Base-by-base conservation (phyloP, 2,797 vertebrate genomes). In the Gymnoscopelus braueri region DNA sequence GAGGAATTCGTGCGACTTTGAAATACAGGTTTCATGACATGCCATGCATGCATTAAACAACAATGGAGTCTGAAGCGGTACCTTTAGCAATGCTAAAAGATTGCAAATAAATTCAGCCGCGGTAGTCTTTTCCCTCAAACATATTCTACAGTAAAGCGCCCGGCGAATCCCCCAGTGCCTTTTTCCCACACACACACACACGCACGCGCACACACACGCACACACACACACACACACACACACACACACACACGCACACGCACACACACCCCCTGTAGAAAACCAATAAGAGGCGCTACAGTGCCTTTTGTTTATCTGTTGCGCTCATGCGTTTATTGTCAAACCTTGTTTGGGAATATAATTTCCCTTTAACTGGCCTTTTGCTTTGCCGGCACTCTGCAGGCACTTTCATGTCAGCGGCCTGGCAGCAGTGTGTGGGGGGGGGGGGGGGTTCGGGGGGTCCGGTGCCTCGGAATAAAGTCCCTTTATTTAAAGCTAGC, bases 401-500 rank as follows among this genome's bases (percentile, higher is more conserved):
- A 69, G 83, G 88, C 82, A 1, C 79, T 89, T 87, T 85, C 83
- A 79, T 91, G 91, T 93, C 89, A 87, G 83, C 55, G 79, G 90
- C 86, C 87, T 78, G 65, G 63, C 70, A 65, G 86, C 81, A 85
- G 82, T 84, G 84, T 76, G 35, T 65, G 35, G 26, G 23, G 52
- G 55, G 59, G 6, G 4, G 7, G 57, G 3, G 29, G 56, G n/a
- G n/a, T n/a, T n/a, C n/a, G n/a, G n/a, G 59, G 6, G 14, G 60
- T 71, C 80, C 44, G 65, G 72, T 74, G 83, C 85, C 87, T 91
- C 75, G 68, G 91, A 93, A 92, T 93, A 89, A 88, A 91, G 87
- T 92, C 90, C 87, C 89, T 90, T 93, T 93, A 93, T 93, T 94
- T 92, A 93, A 91, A 92, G 89, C 86, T 90, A 88, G 92, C 92